Evolutionary conservation across 92 coral and sea anemone genomes (phyloP), one percentile per base, ranked within the genome.

Genomic region (Paramuricea clavata): DNA sequence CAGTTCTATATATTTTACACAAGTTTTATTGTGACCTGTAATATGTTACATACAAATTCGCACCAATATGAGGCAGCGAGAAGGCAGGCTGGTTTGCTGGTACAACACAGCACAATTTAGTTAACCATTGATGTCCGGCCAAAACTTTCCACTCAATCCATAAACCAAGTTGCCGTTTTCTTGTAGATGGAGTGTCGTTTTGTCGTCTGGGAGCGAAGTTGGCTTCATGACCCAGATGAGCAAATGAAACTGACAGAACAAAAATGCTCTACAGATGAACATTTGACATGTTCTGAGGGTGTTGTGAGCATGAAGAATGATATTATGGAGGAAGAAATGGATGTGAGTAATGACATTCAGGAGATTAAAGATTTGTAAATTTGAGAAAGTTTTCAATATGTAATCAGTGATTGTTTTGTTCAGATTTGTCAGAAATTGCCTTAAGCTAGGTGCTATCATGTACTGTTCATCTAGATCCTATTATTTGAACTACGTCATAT

Each of bases 371-470:
- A 1, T 49, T 49, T 49, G 2, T 49, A 11, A 49, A 12, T 5
- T 49, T 2, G 34, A 11, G 25, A 5, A 22, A 39, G 32, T 12
- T 7, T 5, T 54, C 3, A 0, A 12, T 10, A 39, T 28, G n/a
- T 49, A 21, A 35, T 25, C 19, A 22, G 8, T 17, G 49, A 26
- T 64, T 72, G 64, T 32, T 50, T 69, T 52, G 42, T 49, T 6
- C 32, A 77, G 81, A 39, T 70, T 43, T n/a, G n/a, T 44, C 67
- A 1, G 92, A 88, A 32, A 70, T 44, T 22, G 83, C 90, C 79
- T 95, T 95, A 62, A 74, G n/a, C n/a, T n/a, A n/a, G n/a, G n/a
- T n/a, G n/a, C n/a, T n/a, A n/a, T n/a, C n/a, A n/a, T n/a, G n/a
- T n/a, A n/a, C n/a, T n/a, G n/a, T n/a, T n/a, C n/a, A n/a, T n/a